Percentiles rank a stretch among this genome's conserved stretches.
These are phyloP conservation scores for Hypocryptadius cinnamomeus DNA, from an alignment of 2,113 vertebrate species.

Conservation along the genomic window DNA sequence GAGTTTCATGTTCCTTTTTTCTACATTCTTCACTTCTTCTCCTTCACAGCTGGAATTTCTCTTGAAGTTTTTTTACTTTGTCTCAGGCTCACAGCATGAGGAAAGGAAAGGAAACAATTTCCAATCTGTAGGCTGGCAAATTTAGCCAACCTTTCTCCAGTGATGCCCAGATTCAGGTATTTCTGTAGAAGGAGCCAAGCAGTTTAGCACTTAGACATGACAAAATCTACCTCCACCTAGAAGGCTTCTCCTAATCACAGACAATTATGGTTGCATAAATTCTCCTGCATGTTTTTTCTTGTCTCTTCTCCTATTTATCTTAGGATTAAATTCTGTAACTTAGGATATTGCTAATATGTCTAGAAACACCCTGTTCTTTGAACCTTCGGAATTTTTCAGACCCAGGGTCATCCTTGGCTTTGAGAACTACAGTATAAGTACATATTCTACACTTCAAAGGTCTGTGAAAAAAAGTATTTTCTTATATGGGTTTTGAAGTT, in stretches of 20 bases:
- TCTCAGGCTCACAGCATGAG: not conserved
- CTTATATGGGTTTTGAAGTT: not conserved
- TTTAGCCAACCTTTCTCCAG: not conserved
- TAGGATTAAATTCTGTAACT: not conserved
- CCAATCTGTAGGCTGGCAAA: not conserved
- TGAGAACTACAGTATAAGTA: not conserved
- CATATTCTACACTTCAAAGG: not conserved
- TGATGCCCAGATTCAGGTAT: not conserved
- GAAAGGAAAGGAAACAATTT: not conserved
- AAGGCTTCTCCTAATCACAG: not conserved
- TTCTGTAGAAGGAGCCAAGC: not conserved
- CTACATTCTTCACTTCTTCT: not conserved
- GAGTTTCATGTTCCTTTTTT: not conserved
- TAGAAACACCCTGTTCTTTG: not conserved
- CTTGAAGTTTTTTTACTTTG: not conserved
- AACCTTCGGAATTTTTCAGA: not conserved
- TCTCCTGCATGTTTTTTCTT: not conserved
- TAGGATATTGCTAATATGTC: not conserved
- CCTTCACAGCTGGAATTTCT: not conserved
- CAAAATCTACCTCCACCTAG: not conserved
- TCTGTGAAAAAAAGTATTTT: not conserved
- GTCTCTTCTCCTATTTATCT: not conserved
- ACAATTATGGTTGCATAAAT: not conserved
- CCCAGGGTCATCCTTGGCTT: not conserved
- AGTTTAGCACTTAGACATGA: not conserved